These are phyloP conservation scores for Gymnoscopelus braueri DNA, from an alignment of 2,797 vertebrate species.

Conservation along the genomic window DNA sequence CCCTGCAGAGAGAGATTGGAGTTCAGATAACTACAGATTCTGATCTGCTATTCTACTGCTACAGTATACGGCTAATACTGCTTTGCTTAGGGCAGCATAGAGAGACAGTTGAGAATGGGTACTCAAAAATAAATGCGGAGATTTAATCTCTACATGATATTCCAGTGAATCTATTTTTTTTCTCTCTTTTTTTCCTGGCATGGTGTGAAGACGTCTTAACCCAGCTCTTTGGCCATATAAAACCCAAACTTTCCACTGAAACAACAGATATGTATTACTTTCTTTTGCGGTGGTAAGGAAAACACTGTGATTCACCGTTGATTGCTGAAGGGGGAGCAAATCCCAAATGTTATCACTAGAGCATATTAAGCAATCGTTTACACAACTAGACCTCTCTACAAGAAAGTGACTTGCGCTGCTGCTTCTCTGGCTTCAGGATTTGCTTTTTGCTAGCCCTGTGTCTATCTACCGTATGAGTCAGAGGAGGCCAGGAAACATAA, in stretches of 20 bases:
- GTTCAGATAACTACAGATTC: not conserved
- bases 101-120: too few relatives aligned
- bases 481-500: conserved; percentile 55
- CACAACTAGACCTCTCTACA: conserved; percentile 22
- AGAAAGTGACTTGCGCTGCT: conserved; percentile 55
- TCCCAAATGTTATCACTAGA: too few relatives aligned
- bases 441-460: conserved; percentile 33
- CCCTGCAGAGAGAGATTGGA: not conserved
- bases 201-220: conserved; percentile 16
- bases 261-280: conserved; percentile 44
- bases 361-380: too few relatives aligned
- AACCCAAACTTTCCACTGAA: conserved; percentile 38
- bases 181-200: conserved; percentile 15
- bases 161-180: conserved; percentile 29
- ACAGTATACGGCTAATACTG: too few relatives aligned
- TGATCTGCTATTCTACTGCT: too few relatives aligned
- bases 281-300: conserved; percentile 40
- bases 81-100: too few relatives aligned
- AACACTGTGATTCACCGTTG: conserved; percentile 40
- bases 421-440: conserved; percentile 45
- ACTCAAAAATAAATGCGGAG: not conserved
- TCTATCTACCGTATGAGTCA: conserved; percentile 48
- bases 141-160: conserved; percentile 31
- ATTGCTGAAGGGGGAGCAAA: too few relatives aligned
- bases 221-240: conserved; percentile 19